These are phyloP conservation scores for Phania funesta DNA, from an alignment of 2,888 invertebrate genomes.

Conservation along the genomic window DNA sequence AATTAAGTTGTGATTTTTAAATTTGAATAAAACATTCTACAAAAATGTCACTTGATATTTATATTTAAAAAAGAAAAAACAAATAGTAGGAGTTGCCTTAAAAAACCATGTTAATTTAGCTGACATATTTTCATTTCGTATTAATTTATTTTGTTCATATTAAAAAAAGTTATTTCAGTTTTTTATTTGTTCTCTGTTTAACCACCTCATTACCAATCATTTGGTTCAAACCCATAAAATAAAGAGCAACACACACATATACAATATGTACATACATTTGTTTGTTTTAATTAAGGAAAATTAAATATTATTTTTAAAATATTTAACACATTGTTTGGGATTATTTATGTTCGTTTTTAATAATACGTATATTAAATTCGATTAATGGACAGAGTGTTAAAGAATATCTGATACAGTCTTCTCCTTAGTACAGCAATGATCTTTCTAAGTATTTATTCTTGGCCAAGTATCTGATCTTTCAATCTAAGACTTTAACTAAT, in stretches of 20 bases:
- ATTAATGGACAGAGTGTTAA: too few species aligned
- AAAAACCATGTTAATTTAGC: slow-evolving; percentile 7
- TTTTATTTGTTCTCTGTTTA: not conserved
- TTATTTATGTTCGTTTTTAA: slow-evolving; percentile 23
- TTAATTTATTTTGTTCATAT: slow-evolving; percentile 36
- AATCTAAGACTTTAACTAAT: too few species aligned
- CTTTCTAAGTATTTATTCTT: too few species aligned
- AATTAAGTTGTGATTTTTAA: slow-evolving; percentile 42
- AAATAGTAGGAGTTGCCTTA: slow-evolving; percentile 13
- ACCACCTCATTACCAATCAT: slow-evolving; percentile 14
- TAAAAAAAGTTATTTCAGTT: not conserved
- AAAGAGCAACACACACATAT: not conserved
- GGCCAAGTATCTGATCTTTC: too few species aligned
- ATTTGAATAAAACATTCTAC: slow-evolving; percentile 14
- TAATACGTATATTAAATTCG: not conserved
- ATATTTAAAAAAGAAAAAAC: not conserved
- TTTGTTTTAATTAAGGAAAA: slow-evolving; percentile 36
- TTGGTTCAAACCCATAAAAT: slow-evolving; percentile 11
- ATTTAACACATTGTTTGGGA: slow-evolving; percentile 31
- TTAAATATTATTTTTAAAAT: not conserved
- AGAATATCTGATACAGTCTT: too few species aligned
- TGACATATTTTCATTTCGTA: slow-evolving; percentile 41
- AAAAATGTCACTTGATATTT: slow-evolving; percentile 23
- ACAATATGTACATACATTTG: slow-evolving; percentile 9
- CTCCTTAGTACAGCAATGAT: too few species aligned